Evolutionary conservation across 1,140 invertebrate genomes (phyloP).

Genomic region (Microplitis demolitor): DNA sequence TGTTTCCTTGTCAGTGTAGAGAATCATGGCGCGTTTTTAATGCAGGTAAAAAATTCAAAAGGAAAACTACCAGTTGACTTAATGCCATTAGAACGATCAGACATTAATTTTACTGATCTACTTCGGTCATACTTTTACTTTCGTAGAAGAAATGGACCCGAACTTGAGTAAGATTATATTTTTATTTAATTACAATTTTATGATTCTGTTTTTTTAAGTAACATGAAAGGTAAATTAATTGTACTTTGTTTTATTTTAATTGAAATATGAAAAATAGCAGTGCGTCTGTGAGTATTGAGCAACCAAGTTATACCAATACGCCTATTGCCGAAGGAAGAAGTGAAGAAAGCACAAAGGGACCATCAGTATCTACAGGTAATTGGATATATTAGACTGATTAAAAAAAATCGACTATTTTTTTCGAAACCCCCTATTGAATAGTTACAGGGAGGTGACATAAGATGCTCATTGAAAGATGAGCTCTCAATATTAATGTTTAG

Average conservation of each 20-base stretch:
- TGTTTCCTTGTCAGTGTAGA: conserved; percentile 53
- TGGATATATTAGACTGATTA: not conserved
- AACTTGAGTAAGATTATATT: conserved; percentile 31
- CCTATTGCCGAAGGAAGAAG: not conserved
- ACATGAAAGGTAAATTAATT: not conserved
- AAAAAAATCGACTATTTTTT: not conserved
- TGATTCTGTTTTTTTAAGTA: not conserved
- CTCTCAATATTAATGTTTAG: no score
- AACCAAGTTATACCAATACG: not conserved
- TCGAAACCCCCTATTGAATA: no score
- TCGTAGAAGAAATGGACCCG: conserved; percentile 34
- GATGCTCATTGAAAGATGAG: no score
- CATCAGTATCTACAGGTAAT: conserved; percentile 1
- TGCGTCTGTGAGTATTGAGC: not conserved
- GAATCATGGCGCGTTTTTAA: conserved; percentile 42
- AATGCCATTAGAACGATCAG: conserved; percentile 50
- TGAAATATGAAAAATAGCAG: not conserved
- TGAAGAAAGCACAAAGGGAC: not conserved
- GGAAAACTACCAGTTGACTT: conserved; percentile 69
- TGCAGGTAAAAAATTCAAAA: conserved; percentile 69
- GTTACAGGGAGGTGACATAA: no score
- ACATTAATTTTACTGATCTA: conserved; percentile 44
- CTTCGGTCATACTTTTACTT: conserved; percentile 47
- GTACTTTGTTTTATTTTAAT: conserved; percentile 24
- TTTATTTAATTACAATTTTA: not conserved